Conservation (phyloP, 2,888 invertebrate species). For the Drosophila putrida region DNA sequence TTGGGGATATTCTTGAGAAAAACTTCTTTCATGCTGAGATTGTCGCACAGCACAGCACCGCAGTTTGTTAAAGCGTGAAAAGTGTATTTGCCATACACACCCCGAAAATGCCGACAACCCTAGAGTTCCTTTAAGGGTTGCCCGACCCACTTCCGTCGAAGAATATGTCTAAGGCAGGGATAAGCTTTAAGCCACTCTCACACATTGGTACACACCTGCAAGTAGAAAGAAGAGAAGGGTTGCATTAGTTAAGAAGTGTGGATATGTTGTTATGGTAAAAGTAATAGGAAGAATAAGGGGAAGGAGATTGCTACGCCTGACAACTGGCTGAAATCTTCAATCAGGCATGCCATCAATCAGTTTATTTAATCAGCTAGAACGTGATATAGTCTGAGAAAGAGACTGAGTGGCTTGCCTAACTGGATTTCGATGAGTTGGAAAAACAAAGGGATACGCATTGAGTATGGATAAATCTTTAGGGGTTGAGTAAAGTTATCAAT, state of each 20-base stretch:
- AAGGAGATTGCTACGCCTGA: slow-evolving; percentile 14
- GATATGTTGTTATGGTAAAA: slow-evolving; percentile 18
- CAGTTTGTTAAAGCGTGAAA: slow-evolving; percentile 74
- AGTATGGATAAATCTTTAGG: not conserved
- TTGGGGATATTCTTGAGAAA: slow-evolving; percentile 52
- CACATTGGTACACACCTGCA: slow-evolving; percentile 69
- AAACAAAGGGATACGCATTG: slow-evolving; percentile 11
- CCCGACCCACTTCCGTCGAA: slow-evolving; percentile 21
- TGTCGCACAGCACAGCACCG: slow-evolving; percentile 41
- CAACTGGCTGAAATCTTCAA: slow-evolving; percentile 63
- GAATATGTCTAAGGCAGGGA: slow-evolving; percentile 1
- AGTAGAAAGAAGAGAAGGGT: slow-evolving; percentile 61
- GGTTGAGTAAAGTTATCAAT: not conserved
- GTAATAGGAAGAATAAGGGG: not conserved
- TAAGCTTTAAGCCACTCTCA: slow-evolving; percentile 43
- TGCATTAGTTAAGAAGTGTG: slow-evolving; percentile 62
- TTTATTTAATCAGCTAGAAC: slow-evolving; percentile 70
- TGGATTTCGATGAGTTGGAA: slow-evolving; percentile 26
- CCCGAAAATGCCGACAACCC: slow-evolving; percentile 31
- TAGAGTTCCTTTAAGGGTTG: slow-evolving; percentile 56
- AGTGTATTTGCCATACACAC: slow-evolving; percentile 52
- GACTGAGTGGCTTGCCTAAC: slow-evolving; percentile 21
- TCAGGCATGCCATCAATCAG: slow-evolving; percentile 74
- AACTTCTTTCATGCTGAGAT: slow-evolving; percentile 58
- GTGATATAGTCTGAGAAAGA: slow-evolving; percentile 23